Evolutionary conservation across 2,797 vertebrate genomes (phyloP).

Genomic region (Falco columbarius): DNA sequence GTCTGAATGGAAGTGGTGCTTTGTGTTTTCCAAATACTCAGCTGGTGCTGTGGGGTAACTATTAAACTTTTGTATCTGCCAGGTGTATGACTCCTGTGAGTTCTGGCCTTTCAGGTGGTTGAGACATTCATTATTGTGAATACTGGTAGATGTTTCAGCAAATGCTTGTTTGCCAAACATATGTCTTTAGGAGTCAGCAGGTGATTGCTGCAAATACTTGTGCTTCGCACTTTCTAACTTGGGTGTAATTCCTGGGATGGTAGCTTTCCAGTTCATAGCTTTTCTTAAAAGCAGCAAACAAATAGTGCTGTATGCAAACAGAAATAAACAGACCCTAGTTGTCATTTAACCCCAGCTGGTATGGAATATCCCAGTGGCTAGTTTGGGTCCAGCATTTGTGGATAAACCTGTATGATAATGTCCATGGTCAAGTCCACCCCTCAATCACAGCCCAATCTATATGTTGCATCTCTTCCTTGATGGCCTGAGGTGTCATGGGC

Average conservation of each 20-base stretch:
- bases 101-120: background rate
- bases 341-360: too few relatives aligned
- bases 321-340: background rate
- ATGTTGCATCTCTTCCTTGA: too few relatives aligned
- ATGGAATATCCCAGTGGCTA: too few relatives aligned
- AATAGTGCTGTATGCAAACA: background rate
- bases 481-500: too few relatives aligned
- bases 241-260: background rate
- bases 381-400: too few relatives aligned
- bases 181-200: background rate
- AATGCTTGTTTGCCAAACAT: background rate
- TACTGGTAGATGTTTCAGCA: slow-evolving; percentile 2
- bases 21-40: background rate
- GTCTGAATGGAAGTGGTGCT: background rate
- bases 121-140: background rate
- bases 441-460: too few relatives aligned
- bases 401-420: too few relatives aligned
- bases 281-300: background rate
- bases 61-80: background rate
- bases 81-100: background rate
- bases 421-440: too few relatives aligned
- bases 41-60: background rate
- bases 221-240: background rate
- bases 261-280: background rate
- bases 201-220: background rate